Percentiles rank a stretch among this genome's conserved stretches.
Conservation (phyloP, 1,140 invertebrate species). For the Aporrectodea caliginosa region DNA sequence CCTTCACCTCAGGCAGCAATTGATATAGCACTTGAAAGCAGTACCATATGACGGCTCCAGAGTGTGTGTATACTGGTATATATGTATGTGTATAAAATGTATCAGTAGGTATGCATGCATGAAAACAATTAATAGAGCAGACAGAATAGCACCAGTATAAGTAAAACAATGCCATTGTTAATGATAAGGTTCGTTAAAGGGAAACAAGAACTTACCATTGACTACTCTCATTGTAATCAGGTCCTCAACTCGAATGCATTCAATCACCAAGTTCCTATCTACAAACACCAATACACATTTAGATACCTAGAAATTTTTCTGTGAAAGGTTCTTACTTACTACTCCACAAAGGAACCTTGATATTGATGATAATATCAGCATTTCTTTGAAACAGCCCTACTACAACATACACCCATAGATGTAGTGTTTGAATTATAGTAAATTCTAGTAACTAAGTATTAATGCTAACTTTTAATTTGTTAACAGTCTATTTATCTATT, state of each 20-base stretch:
- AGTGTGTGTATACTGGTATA: neutral
- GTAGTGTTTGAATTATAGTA: neutral
- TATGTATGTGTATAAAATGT: neutral
- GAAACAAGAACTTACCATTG: neutral
- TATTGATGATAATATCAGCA: neutral
- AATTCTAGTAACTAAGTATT: neutral
- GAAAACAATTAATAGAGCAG: neutral
- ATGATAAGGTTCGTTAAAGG: too few species aligned
- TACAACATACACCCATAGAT: neutral
- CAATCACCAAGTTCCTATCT: neutral
- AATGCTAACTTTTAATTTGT: neutral
- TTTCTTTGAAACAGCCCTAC: neutral
- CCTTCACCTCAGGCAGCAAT: neutral
- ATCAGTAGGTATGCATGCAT: neutral
- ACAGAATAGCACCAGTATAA: neutral
- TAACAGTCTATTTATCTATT: neutral
- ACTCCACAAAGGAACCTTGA: neutral
- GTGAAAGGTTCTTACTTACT: too few species aligned
- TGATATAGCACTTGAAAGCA: neutral
- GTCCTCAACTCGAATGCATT: neutral
- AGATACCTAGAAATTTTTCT: too few species aligned
- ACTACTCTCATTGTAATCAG: neutral
- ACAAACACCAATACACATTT: neutral
- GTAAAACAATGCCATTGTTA: too few species aligned
- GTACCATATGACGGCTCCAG: neutral